Conservation (phyloP, 2,797 vertebrate genomes). For the Channallabes apus region DNA sequence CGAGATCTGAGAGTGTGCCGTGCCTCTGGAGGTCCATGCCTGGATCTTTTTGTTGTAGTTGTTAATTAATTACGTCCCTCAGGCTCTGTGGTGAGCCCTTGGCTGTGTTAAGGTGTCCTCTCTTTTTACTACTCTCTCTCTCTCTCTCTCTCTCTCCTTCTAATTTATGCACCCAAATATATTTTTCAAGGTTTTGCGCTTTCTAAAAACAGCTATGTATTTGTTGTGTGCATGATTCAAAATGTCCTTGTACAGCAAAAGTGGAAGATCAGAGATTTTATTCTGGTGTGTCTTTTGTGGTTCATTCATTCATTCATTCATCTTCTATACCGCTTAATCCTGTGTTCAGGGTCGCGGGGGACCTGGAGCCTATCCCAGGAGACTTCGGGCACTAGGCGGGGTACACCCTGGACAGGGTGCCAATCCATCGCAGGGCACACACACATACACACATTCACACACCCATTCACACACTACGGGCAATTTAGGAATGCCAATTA, state of each 20-base stretch:
- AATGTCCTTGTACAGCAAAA: neutral
- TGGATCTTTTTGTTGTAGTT: slow-evolving; percentile 78
- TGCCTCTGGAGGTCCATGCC: slow-evolving; percentile 64
- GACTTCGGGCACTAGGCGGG: no score
- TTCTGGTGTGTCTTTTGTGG: neutral
- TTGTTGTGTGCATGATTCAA: neutral
- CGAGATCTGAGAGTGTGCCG: slow-evolving; percentile 69
- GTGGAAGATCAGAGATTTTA: neutral
- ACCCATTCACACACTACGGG: no score
- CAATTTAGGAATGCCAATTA: no score
- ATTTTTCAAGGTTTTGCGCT: neutral
- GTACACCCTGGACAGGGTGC: no score
- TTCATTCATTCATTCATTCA: no score
- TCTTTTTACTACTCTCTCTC: slow-evolving; percentile 6
- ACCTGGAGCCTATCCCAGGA: no score
- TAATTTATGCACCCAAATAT: neutral
- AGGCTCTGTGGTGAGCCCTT: slow-evolving; percentile 70
- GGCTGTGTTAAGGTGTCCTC: slow-evolving; percentile 61
- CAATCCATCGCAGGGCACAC: no score
- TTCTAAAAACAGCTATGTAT: neutral
- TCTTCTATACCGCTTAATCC: no score
- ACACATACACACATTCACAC: no score
- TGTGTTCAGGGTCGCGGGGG: no score
- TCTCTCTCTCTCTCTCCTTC: neutral
- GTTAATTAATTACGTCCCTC: slow-evolving; percentile 80